Base-by-base conservation (phyloP, 2,888 invertebrate genomes). In the Limenitis camilla region DNA sequence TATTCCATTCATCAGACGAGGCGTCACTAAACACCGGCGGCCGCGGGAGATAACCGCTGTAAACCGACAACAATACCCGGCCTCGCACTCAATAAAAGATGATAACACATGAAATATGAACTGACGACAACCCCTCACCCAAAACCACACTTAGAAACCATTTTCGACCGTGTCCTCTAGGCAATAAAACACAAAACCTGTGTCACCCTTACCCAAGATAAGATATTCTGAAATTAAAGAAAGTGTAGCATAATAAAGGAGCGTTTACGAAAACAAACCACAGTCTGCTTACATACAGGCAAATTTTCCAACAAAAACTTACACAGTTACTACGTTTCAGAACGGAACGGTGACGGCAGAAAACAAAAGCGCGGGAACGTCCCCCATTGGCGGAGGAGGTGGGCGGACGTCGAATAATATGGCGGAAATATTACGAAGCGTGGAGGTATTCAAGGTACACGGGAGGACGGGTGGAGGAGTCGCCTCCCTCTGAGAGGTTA, bases 51-150 rank as follows among this genome's bases (percentile, higher is more conserved):
- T 86, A 86, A 83, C 84, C 84, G 72, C 79, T 69, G 78, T 85
- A 85, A 85, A 86, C 83, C 86, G 78, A 77, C 84, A 82, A 87
- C 86, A 86, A 86, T 83, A 70, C 84, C 76, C 76, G 63, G 68
- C 72, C 85, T 84, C 82, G 79, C 86, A 87, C 86, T 87, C 85
- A 84, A 87, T 87, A 87, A 87, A 87, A 85, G 84, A 87, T 86
- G 86, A 87, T 87, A 87, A 85, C 86, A 81, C 78, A 81, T 86
- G 85, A 87, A 87, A 85, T 87, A 86, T 86, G 86, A 85, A 86
- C 85, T 81, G 76, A 70, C 72, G 73, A 77, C 74, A 81, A 58
- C 82, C 82, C 82, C 79, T 77, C 76, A 64, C 62, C 66, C 62
- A 43, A 66, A 59, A 10, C 29, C 40, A 30, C 40, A 7, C 30